Conservation (phyloP, 2,888 invertebrate species). For the Drosophila longiperda region DNA sequence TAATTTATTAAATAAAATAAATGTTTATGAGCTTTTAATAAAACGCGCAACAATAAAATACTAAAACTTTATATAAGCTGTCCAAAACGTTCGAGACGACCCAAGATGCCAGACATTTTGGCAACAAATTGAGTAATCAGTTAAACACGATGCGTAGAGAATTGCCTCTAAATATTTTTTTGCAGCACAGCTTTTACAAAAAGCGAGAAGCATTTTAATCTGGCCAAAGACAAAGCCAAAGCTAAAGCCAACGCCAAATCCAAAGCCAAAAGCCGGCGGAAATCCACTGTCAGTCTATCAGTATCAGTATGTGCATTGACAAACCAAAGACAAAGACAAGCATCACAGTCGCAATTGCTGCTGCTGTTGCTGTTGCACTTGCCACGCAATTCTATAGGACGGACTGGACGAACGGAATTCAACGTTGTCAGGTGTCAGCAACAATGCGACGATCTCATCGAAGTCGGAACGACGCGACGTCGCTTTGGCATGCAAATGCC, state of each 20-base stretch:
- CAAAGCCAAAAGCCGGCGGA: constrained; percentile 66
- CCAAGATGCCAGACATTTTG: constrained; percentile 68
- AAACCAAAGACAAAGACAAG: constrained; percentile 64
- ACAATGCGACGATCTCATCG: constrained; percentile 67
- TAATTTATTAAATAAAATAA: constrained; percentile 79
- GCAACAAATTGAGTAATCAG: constrained; percentile 52
- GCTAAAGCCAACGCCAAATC: constrained; percentile 22
- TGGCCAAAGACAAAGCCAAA: constrained; percentile 25
- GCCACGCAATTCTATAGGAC: constrained; percentile 70
- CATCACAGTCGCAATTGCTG: constrained; percentile 44
- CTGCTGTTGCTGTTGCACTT: constrained; percentile 55
- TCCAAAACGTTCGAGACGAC: constrained; percentile 11
- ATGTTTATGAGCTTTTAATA: constrained; percentile 80
- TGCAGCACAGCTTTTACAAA: constrained; percentile 27
- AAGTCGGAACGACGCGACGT: constrained; percentile 42
- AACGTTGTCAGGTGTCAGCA: constrained; percentile 76
- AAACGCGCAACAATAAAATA: constrained; percentile 76
- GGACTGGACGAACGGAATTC: constrained; percentile 14
- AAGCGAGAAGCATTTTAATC: constrained; percentile 7
- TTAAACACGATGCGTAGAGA: constrained; percentile 8
- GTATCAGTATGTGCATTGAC: constrained; percentile 52
- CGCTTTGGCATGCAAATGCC: constrained; percentile 61
- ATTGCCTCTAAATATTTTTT: constrained; percentile 32
- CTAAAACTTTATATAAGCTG: constrained; percentile 73
- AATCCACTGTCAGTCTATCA: constrained; percentile 76